Conservation (phyloP, 2,113 vertebrate genomes). For the Herpetotheres cachinnans region DNA sequence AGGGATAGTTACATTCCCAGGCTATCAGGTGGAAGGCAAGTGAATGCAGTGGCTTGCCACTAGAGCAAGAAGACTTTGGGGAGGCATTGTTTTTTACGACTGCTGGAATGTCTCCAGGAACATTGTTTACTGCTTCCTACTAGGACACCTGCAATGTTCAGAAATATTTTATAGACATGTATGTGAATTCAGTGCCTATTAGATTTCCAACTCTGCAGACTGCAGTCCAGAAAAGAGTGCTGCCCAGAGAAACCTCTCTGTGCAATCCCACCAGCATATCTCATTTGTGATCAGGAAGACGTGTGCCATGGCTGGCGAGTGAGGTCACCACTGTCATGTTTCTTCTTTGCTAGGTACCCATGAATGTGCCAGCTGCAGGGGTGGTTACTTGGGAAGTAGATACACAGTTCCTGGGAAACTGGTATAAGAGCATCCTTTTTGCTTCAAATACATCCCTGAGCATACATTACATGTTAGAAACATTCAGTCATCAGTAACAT, state of each 20-base stretch:
- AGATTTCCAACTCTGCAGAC: background rate
- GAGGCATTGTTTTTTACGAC: background rate
- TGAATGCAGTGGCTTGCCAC: rapidly evolving
- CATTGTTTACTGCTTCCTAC: background rate
- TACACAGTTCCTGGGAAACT: background rate
- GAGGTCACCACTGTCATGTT: background rate
- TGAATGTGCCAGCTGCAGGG: background rate
- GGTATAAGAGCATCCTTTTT: background rate
- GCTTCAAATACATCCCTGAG: background rate
- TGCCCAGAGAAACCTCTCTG: background rate
- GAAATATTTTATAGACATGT: background rate
- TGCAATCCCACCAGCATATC: background rate
- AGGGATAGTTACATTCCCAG: background rate
- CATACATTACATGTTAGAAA: background rate
- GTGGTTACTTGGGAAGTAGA: background rate
- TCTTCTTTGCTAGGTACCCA: background rate
- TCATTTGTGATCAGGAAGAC: background rate
- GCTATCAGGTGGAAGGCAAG: background rate
- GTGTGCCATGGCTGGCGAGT: background rate
- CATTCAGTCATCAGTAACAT: background rate
- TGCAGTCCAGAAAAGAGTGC: background rate
- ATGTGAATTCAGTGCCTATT: background rate
- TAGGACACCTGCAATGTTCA: background rate
- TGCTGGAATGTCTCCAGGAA: background rate
- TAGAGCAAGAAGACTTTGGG: background rate